Base-by-base conservation (phyloP, 2,797 vertebrate species). In the Pteronotus mesoamericanus region DNA sequence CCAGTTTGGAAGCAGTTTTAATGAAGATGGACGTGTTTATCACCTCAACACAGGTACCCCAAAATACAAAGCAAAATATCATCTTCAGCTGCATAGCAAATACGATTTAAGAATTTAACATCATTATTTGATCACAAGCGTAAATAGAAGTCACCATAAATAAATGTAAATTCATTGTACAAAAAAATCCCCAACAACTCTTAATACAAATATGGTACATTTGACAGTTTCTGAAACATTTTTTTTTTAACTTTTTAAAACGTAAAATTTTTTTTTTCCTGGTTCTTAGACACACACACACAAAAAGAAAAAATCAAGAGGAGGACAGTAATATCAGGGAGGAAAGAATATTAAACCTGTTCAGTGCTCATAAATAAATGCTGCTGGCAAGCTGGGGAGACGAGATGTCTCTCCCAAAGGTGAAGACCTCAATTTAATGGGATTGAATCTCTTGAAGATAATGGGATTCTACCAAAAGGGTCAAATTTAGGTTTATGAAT, bases 131-230 rank as follows among this genome's bases (percentile, higher is more conserved):
- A 97, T 97, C 98, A 98, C 98, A 83, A 98, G 98, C 96, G 94
- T 98, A 98, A 98, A 98, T 98, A 98, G 97, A 98, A 98, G 97
- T 98, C 98, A 98, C 98, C 98, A 98, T 98, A 99, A 99, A 99
- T 99, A 98, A 98, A 98, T 97, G 97, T 96, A 97, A 98, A 98
- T 97, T 98, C 96, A 97, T 98, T 98, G 97, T 99, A 98, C 98
- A 99, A 99, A 99, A 99, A 99, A 98, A 98, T 98, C 96, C 97
- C 98, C 98, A 96, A 98, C 98, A 98, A 98, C 97, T 98, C 98
- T 98, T 98, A 98, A 98, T 98, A 99, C 98, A 98, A 98, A 98
- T 98, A 98, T 98, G 98, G 96, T 99, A 98, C 98, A 98, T 98
- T 97, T 97, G 98, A 98, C 98, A 98, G 87, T 97, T 98, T 98